phyloP scores from a whole-genome alignment of 2,888 invertebrate genomes.

The Tipula lateralis region DNA sequence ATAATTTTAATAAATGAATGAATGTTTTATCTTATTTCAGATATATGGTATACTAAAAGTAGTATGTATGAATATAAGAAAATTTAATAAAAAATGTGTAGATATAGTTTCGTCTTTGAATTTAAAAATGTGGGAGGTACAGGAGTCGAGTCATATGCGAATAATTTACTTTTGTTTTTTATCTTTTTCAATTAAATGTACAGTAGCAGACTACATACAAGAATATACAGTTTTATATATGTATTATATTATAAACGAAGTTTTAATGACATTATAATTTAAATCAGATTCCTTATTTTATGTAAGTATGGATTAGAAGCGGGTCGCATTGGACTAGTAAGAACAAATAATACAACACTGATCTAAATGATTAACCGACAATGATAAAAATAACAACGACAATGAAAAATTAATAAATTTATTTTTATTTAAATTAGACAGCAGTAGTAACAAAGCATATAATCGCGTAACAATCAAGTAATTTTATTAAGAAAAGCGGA shows the following conservation, averaged over 20 bases:
- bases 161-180: background rate
- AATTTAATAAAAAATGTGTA: background rate
- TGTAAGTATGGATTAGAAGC: too few species aligned
- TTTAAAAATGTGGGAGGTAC: background rate
- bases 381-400: background rate
- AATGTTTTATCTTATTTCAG: background rate
- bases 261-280: too few species aligned
- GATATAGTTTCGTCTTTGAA: background rate
- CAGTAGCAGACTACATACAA: background rate
- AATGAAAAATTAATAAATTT: background rate
- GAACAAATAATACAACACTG: background rate
- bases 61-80: background rate
- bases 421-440: conserved; percentile 13
- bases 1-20: background rate
- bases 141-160: background rate
- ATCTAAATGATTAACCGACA: background rate
- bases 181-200: background rate
- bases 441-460: background rate
- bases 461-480: background rate
- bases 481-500: background rate
- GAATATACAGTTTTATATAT: too few species aligned
- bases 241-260: too few species aligned
- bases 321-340: too few species aligned
- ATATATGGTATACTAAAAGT: background rate
- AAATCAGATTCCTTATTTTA: too few species aligned